Percentiles rank a stretch among this genome's conserved stretches.
Conservation (phyloP, 2,113 vertebrate genomes). For the Tautogolabrus adspersus region DNA sequence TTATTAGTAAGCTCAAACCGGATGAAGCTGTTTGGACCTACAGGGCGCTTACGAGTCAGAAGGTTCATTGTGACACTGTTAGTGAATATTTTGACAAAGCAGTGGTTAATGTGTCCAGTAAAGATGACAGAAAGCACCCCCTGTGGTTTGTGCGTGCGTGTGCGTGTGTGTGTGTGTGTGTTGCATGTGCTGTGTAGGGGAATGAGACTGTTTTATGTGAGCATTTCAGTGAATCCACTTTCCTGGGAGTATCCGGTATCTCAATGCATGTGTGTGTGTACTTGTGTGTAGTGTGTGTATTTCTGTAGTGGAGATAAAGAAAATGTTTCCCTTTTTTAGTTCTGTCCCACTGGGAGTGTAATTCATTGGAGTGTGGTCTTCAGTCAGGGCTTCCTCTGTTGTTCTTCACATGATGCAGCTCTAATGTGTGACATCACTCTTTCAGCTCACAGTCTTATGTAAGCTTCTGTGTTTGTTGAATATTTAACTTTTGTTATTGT, state of each 20-base stretch:
- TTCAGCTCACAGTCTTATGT: conserved; percentile 6
- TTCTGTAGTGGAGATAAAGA: conserved; percentile 56
- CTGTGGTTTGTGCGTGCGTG: conserved; percentile 38
- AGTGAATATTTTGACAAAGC: conserved; percentile 65
- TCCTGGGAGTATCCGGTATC: conserved; percentile 72
- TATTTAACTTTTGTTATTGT: neutral
- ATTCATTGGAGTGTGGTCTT: conserved; percentile 39
- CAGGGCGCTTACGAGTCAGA: conserved; percentile 8
- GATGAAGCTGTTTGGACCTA: neutral
- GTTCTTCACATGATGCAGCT: conserved; percentile 13
- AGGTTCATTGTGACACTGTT: conserved; percentile 28
- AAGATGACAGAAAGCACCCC: conserved; percentile 59
- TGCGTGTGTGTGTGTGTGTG: neutral
- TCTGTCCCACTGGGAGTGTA: conserved; percentile 48
- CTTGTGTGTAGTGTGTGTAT: conserved; percentile 13
- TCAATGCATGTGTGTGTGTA: conserved; percentile 24
- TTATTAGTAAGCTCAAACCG: conserved; percentile 10
- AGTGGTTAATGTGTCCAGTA: conserved; percentile 69
- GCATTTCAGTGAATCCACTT: conserved; percentile 58
- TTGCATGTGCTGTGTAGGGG: conserved; percentile 32
- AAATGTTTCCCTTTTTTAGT: conserved; percentile 68
- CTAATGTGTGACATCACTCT: conserved; percentile 27
- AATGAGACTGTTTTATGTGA: conserved; percentile 68
- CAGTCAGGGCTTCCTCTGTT: conserved; percentile 42
- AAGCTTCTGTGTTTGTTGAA: conserved; percentile 23